Conservation (phyloP, 2,888 invertebrate genomes). For the Pheosia tremula region DNA sequence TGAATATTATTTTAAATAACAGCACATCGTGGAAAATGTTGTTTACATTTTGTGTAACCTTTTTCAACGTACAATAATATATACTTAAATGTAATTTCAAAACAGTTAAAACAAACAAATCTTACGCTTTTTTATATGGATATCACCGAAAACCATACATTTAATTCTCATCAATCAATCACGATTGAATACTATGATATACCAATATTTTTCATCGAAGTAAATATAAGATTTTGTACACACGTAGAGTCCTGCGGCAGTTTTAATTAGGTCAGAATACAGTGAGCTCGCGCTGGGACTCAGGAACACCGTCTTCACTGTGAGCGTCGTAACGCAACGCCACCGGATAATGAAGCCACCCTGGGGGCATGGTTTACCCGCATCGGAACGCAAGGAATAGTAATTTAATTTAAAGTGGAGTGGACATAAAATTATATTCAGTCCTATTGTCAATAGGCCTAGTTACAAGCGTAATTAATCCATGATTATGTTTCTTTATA, state of each 20-base stretch:
- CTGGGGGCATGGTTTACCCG: background rate
- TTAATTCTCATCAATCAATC: background rate
- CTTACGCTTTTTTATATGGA: background rate
- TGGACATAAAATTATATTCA: too few species aligned
- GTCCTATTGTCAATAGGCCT: too few species aligned
- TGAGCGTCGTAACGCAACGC: background rate
- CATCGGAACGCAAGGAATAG: background rate
- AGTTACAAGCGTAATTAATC: too few species aligned
- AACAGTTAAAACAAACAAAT: too few species aligned
- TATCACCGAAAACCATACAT: background rate
- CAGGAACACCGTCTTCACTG: background rate
- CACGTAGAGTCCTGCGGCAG: background rate
- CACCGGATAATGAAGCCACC: slow-evolving; percentile 1
- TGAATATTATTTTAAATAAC: too few species aligned
- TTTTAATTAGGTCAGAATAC: slow-evolving; percentile 9
- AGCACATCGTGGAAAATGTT: too few species aligned
- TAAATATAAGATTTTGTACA: background rate
- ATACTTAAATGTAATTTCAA: too few species aligned
- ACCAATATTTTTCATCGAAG: background rate
- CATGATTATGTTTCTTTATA: too few species aligned
- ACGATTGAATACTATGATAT: background rate
- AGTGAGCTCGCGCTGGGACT: background rate
- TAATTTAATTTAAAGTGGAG: background rate
- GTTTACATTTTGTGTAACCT: too few species aligned
- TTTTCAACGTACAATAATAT: too few species aligned